These are phyloP conservation scores for Physella acuta DNA, from an alignment of 1,140 invertebrate genomes.

Conservation along the genomic window DNA sequence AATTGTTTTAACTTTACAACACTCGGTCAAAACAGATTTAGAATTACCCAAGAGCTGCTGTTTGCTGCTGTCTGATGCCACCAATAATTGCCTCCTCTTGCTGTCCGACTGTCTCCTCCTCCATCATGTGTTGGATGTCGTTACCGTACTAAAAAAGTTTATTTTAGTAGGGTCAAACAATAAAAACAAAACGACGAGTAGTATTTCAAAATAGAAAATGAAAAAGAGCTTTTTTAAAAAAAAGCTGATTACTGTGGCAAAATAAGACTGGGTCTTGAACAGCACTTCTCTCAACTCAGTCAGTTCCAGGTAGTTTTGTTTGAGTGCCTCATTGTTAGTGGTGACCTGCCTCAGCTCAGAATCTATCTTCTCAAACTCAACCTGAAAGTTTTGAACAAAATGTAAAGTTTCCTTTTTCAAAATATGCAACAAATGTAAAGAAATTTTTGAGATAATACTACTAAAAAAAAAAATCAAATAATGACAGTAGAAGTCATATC, in stretches of 20 bases:
- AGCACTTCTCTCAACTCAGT: slow-evolving; percentile 91
- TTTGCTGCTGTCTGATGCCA: not conserved
- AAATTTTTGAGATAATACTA: not conserved
- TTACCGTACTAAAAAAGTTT: slow-evolving; percentile 33
- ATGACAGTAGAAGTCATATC: too few relatives aligned
- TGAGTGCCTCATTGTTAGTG: slow-evolving; percentile 88
- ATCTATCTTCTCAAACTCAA: slow-evolving; percentile 58
- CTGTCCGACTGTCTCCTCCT: slow-evolving; percentile 37
- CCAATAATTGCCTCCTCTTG: slow-evolving; percentile 37
- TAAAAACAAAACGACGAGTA: too few relatives aligned
- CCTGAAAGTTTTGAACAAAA: slow-evolving; percentile 31
- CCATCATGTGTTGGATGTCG: slow-evolving; percentile 42
- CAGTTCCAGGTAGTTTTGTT: slow-evolving; percentile 90
- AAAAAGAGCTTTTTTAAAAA: too few relatives aligned
- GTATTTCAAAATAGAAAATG: too few relatives aligned
- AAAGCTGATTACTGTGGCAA: slow-evolving; percentile 90
- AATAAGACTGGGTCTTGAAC: slow-evolving; percentile 90
- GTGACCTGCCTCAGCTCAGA: slow-evolving; percentile 68
- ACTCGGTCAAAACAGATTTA: not conserved
- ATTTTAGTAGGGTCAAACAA: too few relatives aligned
- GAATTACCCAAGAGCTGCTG: slow-evolving; percentile 41
- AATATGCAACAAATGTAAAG: not conserved
- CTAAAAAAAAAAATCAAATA: not conserved
- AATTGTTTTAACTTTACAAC: not conserved
- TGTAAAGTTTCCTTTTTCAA: too few relatives aligned